Conservation (phyloP, 2,113 vertebrate species). For the Aspidoscelis tigris region DNA sequence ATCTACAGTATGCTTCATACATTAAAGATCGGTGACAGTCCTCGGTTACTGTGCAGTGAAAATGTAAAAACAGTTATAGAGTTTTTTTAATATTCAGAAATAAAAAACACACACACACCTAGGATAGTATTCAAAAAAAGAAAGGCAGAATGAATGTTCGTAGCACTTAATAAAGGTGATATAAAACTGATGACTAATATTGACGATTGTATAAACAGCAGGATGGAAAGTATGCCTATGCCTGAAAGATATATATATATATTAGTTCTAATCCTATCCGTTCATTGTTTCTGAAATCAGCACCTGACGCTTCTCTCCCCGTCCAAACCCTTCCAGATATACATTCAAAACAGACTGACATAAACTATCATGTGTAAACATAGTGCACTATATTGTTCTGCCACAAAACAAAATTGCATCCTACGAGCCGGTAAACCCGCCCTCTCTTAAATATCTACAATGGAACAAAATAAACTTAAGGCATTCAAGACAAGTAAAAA, state of each 20-base stretch:
- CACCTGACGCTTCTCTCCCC: constrained; percentile 42
- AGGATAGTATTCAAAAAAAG: constrained; percentile 73
- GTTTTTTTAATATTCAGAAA: constrained; percentile 68
- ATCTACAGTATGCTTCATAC: constrained; percentile 82
- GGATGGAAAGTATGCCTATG: constrained; percentile 56
- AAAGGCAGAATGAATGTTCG: constrained; percentile 77
- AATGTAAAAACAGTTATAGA: constrained; percentile 82
- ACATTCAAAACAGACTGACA: constrained; percentile 85
- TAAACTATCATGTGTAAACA: constrained; percentile 77
- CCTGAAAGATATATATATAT: constrained; percentile 53
- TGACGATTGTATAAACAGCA: constrained; percentile 66
- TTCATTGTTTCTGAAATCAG: constrained; percentile 69
- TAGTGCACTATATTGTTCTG: constrained; percentile 77
- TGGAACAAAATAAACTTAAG: constrained; percentile 81
- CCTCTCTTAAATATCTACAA: constrained; percentile 71
- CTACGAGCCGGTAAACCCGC: constrained; percentile 77
- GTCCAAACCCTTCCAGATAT: constrained; percentile 69
- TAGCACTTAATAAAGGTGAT: constrained; percentile 79
- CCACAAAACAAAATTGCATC: constrained; percentile 81
- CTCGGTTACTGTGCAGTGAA: constrained; percentile 74
- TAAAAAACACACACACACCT: constrained; percentile 68
- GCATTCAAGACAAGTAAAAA: constrained; percentile 76
- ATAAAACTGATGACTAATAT: constrained; percentile 64
- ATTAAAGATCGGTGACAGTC: constrained; percentile 74
- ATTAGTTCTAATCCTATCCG: constrained; percentile 63